Base-by-base conservation (phyloP, 2,113 vertebrate genomes). In the Paramisgurnus dabryanus region DNA sequence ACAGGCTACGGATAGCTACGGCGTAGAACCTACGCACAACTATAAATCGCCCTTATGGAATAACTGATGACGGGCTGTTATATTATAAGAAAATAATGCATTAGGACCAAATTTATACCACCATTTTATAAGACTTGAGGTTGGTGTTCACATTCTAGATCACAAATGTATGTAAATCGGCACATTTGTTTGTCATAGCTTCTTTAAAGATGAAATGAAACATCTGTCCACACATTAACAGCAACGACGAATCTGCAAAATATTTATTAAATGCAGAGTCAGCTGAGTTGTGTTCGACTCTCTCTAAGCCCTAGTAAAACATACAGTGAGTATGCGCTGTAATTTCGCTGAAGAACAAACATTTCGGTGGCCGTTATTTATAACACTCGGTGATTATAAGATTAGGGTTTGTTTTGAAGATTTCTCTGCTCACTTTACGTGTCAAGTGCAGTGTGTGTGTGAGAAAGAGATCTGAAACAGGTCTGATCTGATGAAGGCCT, bases 361-460 rank as follows among this genome's bases (percentile, higher is more conserved):
- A 66, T 77, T 41, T 53, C 11, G 6, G n/a, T 34, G 61, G 60
- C 34, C 10, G 8, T 17, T 22, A 70, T 67, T 64, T 57, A 64
- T 68, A 75, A 53, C 66, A 58, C 11, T 55, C 18, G 11, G 60
- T 83, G 78, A 76, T 83, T 80, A 80, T 49, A 12, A 84, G 82
- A 84, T 84, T 80, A 84, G 8, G 67, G 17, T 53, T 17, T 80
- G 82, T 80, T 83, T 80, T 73, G 39, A 84, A 71, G 53, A 67
- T 80, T 84, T 80, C 53, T 60, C 70, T 67, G 63, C 73, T 84
- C 50, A 72, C 61, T 67, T 83, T 76, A 80, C 57, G 71, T 76
- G 82, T 80, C 66, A 80, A 64, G 65, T 50, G 80, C 40, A 7
- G 53, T 10, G n/a, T 3, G 47, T 75, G 64, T 79, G 70, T 17